These are phyloP conservation scores for Barbus barbus DNA, from an alignment of 2,113 vertebrate species.

Conservation along the genomic window DNA sequence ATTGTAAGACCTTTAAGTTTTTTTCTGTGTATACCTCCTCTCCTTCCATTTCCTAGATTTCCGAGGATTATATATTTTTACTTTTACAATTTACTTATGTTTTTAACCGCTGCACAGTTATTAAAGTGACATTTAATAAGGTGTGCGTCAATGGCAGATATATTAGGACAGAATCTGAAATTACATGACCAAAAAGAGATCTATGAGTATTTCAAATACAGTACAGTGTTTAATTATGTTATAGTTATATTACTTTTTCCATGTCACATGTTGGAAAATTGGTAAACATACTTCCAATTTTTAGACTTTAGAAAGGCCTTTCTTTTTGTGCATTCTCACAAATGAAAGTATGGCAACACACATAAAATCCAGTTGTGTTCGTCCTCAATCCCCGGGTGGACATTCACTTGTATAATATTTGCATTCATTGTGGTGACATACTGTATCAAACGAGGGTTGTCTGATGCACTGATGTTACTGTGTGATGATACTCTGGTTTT, in stretches of 20 bases:
- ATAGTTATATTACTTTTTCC: neutral
- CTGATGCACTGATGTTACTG: constrained; percentile 14
- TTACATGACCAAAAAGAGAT: neutral
- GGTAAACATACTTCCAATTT: neutral
- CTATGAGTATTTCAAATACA: neutral
- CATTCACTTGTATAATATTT: neutral
- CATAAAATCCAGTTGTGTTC: neutral
- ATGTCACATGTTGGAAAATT: neutral
- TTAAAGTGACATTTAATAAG: neutral
- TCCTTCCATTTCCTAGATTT: neutral
- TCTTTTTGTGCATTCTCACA: neutral
- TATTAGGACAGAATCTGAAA: neutral
- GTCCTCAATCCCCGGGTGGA: neutral
- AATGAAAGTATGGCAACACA: neutral
- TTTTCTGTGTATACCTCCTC: neutral
- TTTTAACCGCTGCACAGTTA: neutral
- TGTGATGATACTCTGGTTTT: constrained; percentile 56
- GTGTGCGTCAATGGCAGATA: neutral
- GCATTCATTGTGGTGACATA: neutral
- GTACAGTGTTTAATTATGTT: neutral
- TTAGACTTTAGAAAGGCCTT: neutral
- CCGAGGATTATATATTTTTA: neutral
- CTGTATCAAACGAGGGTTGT: neutral
- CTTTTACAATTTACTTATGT: neutral
- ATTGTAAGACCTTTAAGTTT: neutral